Evolutionary conservation across 2,797 vertebrate species (phyloP).

Genomic region (Emys orbicularis): DNA sequence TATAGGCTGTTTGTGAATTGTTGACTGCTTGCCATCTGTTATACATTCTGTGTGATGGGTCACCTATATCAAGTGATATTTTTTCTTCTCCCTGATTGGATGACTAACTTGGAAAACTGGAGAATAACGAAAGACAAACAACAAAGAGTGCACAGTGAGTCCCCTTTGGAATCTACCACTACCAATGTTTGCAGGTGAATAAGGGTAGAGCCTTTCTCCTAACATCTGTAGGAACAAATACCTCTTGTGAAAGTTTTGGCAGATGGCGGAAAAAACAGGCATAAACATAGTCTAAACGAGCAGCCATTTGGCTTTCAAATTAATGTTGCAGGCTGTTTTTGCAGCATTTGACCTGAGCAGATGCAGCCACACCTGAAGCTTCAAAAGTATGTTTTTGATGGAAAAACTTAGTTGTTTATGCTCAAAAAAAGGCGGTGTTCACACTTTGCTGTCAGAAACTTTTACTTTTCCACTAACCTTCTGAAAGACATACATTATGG

Average conservation of each 20-base stretch:
- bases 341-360: neutral
- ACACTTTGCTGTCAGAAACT: conserved; percentile 13
- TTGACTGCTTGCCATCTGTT: neutral
- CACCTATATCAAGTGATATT: neutral
- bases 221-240: neutral
- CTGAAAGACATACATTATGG: neutral
- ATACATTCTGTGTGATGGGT: neutral
- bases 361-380: neutral
- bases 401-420: conserved; percentile 40
- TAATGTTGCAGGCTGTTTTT: neutral
- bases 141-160: neutral
- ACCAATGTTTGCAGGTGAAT: neutral
- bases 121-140: neutral
- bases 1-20: neutral
- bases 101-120: neutral
- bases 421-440: neutral
- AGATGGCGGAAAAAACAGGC: neutral
- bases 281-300: neutral
- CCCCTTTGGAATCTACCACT: neutral
- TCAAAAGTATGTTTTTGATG: neutral
- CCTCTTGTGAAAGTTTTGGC: neutral
- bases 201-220: accelerated
- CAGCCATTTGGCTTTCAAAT: neutral
- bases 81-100: neutral
- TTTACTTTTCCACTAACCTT: conserved; percentile 46